These are phyloP conservation scores for Pantala flavescens DNA, from an alignment of 1,140 invertebrate species.

Conservation along the genomic window DNA sequence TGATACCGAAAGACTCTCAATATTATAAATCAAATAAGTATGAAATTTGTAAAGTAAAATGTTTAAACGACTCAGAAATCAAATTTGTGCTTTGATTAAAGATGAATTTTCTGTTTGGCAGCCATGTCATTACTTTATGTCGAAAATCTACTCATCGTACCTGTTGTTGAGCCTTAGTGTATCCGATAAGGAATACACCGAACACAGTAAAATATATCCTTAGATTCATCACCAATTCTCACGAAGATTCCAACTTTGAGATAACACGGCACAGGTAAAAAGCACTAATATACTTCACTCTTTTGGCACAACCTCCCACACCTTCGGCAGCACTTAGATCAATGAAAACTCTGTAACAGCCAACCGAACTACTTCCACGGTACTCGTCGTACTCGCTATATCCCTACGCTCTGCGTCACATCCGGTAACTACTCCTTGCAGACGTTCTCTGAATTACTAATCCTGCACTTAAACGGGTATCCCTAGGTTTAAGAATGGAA, in stretches of 20 bases:
- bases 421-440: background rate
- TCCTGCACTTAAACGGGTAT: no score
- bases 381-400: background rate
- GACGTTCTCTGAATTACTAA: no score
- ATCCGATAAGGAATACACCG: background rate
- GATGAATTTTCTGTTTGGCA: background rate
- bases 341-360: background rate
- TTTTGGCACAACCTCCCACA: conserved; percentile 1
- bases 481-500: no score
- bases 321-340: background rate
- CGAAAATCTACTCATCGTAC: background rate
- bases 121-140: conserved; percentile 2
- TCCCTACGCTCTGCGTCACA: conserved; percentile 6
- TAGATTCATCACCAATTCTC: background rate
- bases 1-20: no score
- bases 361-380: background rate
- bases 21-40: no score
- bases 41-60: no score
- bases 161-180: conserved; percentile 4
- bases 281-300: background rate
- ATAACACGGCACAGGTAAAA: background rate
- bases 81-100: background rate
- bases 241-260: background rate
- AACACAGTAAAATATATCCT: conserved; percentile 8
- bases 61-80: no score